Evolutionary conservation across 1,140 invertebrate species (phyloP).

Genomic region (Harpegnathos saltator): DNA sequence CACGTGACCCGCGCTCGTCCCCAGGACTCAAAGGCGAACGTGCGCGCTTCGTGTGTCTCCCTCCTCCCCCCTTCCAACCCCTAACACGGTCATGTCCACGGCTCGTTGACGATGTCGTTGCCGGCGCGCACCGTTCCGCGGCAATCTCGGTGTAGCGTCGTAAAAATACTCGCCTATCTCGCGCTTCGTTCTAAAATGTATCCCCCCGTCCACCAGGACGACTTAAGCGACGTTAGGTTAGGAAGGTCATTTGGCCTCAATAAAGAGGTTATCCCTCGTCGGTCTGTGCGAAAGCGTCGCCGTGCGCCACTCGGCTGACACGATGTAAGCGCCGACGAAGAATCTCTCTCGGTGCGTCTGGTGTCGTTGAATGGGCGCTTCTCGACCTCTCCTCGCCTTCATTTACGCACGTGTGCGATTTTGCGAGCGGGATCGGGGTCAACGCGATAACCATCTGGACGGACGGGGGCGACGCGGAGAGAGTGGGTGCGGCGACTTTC

Average conservation of each 20-base stretch:
- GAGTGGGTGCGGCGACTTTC: not conserved
- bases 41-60: no score
- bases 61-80: no score
- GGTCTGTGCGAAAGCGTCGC: not conserved
- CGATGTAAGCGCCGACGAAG: conserved; percentile 30
- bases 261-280: conserved; percentile 26
- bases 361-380: conserved; percentile 3
- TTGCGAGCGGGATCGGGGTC: conserved; percentile 9
- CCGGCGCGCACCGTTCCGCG: conserved; percentile 1
- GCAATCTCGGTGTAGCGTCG: conserved; percentile 26
- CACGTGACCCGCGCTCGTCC: conserved; percentile 4
- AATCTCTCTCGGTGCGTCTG: conserved; percentile 3
- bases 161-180: conserved; percentile 18
- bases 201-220: not conserved
- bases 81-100: not conserved
- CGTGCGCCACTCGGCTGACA: not conserved
- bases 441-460: conserved; percentile 34
- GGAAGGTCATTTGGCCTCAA: conserved; percentile 29
- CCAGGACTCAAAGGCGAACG: not conserved
- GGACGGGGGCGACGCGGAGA: not conserved
- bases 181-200: conserved; percentile 39
- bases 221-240: conserved; percentile 50
- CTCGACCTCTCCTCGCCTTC: not conserved
- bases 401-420: conserved; percentile 24
- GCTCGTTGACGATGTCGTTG: conserved; percentile 11